Evolutionary conservation across 2,797 vertebrate species (phyloP).

Genomic region (Bucorvus abyssinicus): DNA sequence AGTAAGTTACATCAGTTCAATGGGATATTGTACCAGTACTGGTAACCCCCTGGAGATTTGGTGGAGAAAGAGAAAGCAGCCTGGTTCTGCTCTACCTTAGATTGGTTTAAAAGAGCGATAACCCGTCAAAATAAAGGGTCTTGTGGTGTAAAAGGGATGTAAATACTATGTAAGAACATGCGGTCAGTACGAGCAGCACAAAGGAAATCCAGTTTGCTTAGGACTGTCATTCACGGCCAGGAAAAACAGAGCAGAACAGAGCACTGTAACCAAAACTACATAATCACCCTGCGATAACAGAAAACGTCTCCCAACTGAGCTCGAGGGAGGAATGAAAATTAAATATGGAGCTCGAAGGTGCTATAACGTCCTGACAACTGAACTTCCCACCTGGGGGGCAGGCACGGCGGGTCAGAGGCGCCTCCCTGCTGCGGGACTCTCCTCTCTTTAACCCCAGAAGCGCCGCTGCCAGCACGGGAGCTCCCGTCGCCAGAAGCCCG

Average conservation of each 20-base stretch:
- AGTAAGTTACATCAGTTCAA: not conserved
- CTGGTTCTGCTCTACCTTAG: not conserved
- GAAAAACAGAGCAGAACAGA: not conserved
- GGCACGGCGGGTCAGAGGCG: too few species aligned
- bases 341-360: not conserved
- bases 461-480: too few species aligned
- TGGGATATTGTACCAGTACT: not conserved
- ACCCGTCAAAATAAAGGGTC: not conserved
- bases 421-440: not conserved
- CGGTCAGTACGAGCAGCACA: not conserved
- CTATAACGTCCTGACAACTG: too few species aligned
- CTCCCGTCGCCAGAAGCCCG: too few species aligned
- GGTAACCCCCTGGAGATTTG: not conserved
- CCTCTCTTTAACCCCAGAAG: accelerated
- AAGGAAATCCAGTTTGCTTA: not conserved
- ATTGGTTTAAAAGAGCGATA: not conserved
- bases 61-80: not conserved
- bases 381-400: not conserved
- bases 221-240: not conserved
- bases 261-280: not conserved
- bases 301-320: not conserved
- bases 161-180: not conserved
- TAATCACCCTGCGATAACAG: not conserved
- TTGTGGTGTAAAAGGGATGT: not conserved
- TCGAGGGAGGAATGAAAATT: not conserved